These are phyloP conservation scores for Chrysemys picta DNA, from an alignment of 2,113 vertebrate genomes.

Conservation along the genomic window DNA sequence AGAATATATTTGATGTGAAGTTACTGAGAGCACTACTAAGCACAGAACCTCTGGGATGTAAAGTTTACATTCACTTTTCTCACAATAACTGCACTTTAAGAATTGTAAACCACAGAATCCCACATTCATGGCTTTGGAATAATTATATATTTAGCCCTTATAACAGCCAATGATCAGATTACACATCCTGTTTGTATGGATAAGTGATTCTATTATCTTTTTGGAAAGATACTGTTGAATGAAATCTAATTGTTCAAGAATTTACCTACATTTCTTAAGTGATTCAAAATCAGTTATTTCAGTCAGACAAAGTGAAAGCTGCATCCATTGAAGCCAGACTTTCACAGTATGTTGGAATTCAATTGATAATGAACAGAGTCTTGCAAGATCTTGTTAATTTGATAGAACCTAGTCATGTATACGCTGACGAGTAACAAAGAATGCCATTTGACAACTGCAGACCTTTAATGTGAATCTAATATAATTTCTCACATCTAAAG, in stretches of 20 bases:
- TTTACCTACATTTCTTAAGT: not conserved
- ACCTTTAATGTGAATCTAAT: not conserved
- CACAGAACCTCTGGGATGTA: not conserved
- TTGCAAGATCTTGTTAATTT: not conserved
- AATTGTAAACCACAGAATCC: not conserved
- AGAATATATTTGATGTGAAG: not conserved
- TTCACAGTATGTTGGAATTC: not conserved
- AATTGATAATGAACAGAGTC: not conserved
- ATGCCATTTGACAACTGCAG: not conserved
- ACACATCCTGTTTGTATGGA: not conserved
- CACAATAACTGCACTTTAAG: not conserved
- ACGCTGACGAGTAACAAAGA: not conserved
- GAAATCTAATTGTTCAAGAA: not conserved
- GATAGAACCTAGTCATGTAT: not conserved
- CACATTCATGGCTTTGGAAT: not conserved
- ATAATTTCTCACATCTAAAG: not conserved
- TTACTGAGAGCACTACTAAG: not conserved
- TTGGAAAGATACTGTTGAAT: not conserved
- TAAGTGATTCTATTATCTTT: not conserved
- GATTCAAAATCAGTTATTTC: not conserved
- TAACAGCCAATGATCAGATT: not conserved
- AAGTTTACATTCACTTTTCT: not conserved
- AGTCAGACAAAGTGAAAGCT: not conserved
- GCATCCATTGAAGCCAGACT: not conserved
- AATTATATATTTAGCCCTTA: not conserved